Conservation (phyloP, 2,113 vertebrate species). For the Chaenocephalus aceratus region DNA sequence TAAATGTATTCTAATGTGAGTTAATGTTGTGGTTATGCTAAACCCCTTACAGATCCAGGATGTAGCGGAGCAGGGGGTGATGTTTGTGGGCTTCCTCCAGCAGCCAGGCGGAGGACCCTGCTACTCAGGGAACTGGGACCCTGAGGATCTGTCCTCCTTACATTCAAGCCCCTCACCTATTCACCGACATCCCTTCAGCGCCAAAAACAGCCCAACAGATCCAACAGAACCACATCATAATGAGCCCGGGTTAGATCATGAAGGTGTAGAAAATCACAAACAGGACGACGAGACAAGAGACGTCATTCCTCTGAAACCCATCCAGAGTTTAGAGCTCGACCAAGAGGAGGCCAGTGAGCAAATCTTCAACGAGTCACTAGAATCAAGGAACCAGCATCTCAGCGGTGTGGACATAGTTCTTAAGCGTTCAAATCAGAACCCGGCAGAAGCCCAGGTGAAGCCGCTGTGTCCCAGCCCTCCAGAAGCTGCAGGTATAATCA, state of each 20-base stretch:
- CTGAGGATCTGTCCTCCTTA: constrained; percentile 81
- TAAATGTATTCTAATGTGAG: constrained; percentile 24
- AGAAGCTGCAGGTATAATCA: constrained; percentile 15
- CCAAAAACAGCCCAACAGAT: constrained; percentile 67
- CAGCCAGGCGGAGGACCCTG: constrained; percentile 82
- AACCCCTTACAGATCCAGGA: constrained; percentile 89
- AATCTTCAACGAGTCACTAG: constrained; percentile 21
- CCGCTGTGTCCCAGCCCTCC: neutral
- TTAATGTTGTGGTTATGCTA: constrained; percentile 2
- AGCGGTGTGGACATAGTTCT: constrained; percentile 6
- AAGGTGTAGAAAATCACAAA: constrained; percentile 1
- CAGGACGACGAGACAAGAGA: constrained; percentile 20
- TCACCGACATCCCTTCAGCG: constrained; percentile 68
- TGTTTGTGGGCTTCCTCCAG: constrained; percentile 92
- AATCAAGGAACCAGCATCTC: constrained; percentile 22
- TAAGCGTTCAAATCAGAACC: constrained; percentile 8
- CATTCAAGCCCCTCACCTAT: constrained; percentile 84
- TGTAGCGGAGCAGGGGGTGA: constrained; percentile 90
- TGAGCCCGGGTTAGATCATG: constrained; percentile 22
- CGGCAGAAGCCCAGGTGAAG: constrained; percentile 5
- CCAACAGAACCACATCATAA: constrained; percentile 32
- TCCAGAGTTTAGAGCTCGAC: constrained; percentile 5
- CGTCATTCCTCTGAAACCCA: constrained; percentile 30
- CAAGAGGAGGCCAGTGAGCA: constrained; percentile 19
- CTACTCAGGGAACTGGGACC: constrained; percentile 70